A percentile compares a stretch with the other conserved stretches of the same genome.
Evolutionary conservation across 2,113 vertebrate species (phyloP).

Genomic region (Dasyornis broadbenti): DNA sequence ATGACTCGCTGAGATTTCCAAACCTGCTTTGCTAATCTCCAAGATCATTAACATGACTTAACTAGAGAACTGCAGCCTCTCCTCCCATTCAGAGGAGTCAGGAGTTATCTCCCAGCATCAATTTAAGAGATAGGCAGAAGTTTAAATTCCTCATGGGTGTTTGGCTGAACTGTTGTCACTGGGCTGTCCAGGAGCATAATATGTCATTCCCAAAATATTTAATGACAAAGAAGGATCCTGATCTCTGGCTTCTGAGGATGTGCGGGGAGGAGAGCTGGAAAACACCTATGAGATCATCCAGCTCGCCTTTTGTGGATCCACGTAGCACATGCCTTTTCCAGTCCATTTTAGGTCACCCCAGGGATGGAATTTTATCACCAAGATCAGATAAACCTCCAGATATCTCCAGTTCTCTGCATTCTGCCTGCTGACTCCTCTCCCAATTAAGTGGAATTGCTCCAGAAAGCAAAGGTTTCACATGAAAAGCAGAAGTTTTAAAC

Average conservation of each 20-base stretch:
- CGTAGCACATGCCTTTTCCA: conserved; percentile 41
- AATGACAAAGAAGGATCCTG: conserved; percentile 10
- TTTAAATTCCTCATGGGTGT: neutral
- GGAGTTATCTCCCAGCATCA: neutral
- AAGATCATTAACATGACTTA: neutral
- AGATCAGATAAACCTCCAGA: conserved; percentile 43
- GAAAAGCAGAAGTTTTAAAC: neutral
- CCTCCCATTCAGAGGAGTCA: neutral
- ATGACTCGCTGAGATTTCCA: neutral
- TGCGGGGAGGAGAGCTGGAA: neutral
- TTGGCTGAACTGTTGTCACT: neutral
- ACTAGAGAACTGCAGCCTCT: neutral
- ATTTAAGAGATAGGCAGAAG: neutral
- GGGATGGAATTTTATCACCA: conserved; percentile 52
- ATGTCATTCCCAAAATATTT: conserved; percentile 48
- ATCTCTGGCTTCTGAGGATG: conserved; percentile 6
- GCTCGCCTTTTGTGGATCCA: neutral
- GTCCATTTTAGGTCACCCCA: conserved; percentile 48
- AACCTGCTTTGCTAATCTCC: neutral
- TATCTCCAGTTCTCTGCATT: neutral
- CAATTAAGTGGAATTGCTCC: neutral
- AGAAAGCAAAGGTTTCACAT: neutral
- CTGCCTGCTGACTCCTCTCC: neutral
- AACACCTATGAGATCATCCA: conserved; percentile 50
- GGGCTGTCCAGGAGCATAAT: neutral